A percentile compares a stretch with the other conserved stretches of the same genome.
Evolutionary conservation across 2,888 invertebrate genomes (phyloP).

Genomic region (Chrysolina americana): DNA sequence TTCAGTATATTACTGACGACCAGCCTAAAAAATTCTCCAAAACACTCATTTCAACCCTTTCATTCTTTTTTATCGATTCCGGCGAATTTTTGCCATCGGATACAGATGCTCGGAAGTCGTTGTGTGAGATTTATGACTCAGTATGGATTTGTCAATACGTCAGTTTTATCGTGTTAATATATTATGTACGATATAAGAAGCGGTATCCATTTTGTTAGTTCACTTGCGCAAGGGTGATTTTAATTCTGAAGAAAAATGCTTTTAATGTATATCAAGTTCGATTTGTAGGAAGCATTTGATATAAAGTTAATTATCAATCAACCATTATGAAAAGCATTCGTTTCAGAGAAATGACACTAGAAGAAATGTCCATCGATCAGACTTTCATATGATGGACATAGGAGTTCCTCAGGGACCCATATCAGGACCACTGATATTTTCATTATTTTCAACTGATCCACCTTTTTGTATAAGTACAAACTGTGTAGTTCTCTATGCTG

Average conservation of each 20-base stretch:
- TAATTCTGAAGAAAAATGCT: background rate
- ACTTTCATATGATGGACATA: too few relatives aligned
- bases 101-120: conserved; percentile 39
- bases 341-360: too few relatives aligned
- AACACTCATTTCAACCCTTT: conserved; percentile 31
- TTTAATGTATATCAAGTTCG: too few relatives aligned
- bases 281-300: too few relatives aligned
- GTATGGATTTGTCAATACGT: conserved; percentile 46
- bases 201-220: conserved; percentile 27
- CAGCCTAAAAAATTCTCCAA: conserved; percentile 32
- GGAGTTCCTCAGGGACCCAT: too few relatives aligned
- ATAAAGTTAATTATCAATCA: too few relatives aligned
- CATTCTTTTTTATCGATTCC: conserved; percentile 27
- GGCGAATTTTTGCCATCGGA: conserved; percentile 37
- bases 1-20: background rate
- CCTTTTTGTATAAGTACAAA: too few relatives aligned
- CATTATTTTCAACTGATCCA: too few relatives aligned
- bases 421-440: too few relatives aligned
- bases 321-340: too few relatives aligned
- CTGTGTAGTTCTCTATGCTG: too few relatives aligned
- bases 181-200: conserved; percentile 11
- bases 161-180: conserved; percentile 41
- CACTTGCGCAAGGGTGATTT: conserved; percentile 9
- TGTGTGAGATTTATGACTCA: conserved; percentile 43
- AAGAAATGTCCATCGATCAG: too few relatives aligned